phyloP scores from a whole-genome alignment of 2,888 invertebrate species.

The Macrosiphum euphorbiae region DNA sequence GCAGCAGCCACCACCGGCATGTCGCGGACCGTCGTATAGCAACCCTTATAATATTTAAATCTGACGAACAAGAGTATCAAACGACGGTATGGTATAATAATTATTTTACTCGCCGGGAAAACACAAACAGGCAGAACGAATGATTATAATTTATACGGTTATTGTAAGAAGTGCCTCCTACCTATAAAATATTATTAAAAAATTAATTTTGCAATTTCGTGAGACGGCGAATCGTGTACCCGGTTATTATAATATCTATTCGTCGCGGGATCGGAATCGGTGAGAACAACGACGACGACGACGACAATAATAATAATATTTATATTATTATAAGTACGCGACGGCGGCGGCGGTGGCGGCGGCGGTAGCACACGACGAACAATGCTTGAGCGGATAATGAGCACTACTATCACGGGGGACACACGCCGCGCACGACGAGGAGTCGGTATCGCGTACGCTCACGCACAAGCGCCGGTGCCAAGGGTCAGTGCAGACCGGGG shows the following conservation, averaged over 20 bases:
- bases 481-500: conserved; percentile 63
- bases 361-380: conserved; percentile 33
- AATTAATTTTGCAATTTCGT: not conserved
- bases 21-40: not conserved
- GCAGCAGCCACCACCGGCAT: not conserved
- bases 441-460: conserved; percentile 57
- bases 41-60: not conserved
- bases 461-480: conserved; percentile 61
- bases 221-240: not conserved
- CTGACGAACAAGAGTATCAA: not conserved
- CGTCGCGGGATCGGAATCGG: not conserved
- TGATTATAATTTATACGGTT: not conserved
- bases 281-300: not conserved
- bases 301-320: not conserved
- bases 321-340: not conserved
- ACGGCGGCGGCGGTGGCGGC: not conserved
- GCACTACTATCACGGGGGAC: conserved; percentile 35
- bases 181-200: not conserved
- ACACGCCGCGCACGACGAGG: conserved; percentile 49
- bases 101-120: not conserved
- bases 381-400: conserved; percentile 42
- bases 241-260: not conserved
- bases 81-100: not conserved
- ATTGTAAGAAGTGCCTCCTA: not conserved
- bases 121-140: not conserved